Percentiles rank a stretch among this genome's conserved stretches.
phyloP scores from a whole-genome alignment of 2,888 invertebrate species.

The Molanna angustata region DNA sequence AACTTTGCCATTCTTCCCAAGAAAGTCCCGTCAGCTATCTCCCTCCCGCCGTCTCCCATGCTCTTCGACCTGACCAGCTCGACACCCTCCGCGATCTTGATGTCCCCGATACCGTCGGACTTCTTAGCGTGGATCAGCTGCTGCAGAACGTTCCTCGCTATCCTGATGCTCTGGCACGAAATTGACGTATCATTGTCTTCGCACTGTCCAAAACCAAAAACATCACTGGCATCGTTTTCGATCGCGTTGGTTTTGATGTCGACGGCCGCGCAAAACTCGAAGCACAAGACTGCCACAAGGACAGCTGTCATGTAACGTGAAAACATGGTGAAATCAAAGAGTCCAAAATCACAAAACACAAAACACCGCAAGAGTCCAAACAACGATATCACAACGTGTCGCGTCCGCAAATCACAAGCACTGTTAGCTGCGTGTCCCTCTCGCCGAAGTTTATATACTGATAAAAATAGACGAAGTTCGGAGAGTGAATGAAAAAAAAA shows the following conservation, averaged over 20 bases:
- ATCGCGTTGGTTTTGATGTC: slow-evolving; percentile 21
- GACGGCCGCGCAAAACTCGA: slow-evolving; percentile 17
- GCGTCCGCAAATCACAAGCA: slow-evolving; percentile 11
- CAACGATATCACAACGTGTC: slow-evolving; percentile 9
- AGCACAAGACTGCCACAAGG: too few relatives aligned
- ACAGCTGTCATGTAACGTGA: slow-evolving; percentile 6
- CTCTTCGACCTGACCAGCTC: slow-evolving; percentile 55
- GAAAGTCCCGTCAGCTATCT: slow-evolving; percentile 49
- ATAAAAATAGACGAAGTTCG: slow-evolving; percentile 29
- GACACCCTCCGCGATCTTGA: slow-evolving; percentile 62
- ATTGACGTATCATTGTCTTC: slow-evolving; percentile 41
- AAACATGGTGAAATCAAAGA: neutral
- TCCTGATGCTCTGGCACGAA: slow-evolving; percentile 51
- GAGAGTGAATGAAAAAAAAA: slow-evolving; percentile 21
- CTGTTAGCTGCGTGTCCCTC: slow-evolving; percentile 13
- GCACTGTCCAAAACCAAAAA: slow-evolving; percentile 30
- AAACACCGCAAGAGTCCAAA: neutral
- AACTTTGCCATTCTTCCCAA: slow-evolving; percentile 63
- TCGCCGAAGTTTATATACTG: slow-evolving; percentile 27
- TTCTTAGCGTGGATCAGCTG: slow-evolving; percentile 47
- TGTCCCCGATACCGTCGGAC: slow-evolving; percentile 44
- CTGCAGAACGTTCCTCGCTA: slow-evolving; percentile 51
- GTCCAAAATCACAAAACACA: neutral
- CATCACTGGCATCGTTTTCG: slow-evolving; percentile 20
- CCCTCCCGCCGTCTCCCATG: slow-evolving; percentile 49